phyloP scores from a whole-genome alignment of 2,113 vertebrate species.

The Hippocampus comes region DNA sequence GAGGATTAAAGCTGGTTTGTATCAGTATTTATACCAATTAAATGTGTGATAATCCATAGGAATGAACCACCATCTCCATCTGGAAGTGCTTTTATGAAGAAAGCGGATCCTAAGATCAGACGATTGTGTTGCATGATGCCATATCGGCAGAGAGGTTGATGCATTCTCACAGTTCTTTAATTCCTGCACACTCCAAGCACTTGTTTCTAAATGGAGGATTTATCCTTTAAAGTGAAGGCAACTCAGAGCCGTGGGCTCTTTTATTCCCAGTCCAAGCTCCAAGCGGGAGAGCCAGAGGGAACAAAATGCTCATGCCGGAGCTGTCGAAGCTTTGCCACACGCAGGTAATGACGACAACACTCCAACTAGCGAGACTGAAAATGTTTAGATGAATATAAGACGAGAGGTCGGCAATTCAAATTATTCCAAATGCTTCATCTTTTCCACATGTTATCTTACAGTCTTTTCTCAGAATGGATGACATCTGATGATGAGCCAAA shows the following conservation, averaged over 20 bases:
- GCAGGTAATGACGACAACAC: constrained; percentile 39
- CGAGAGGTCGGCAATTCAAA: not conserved
- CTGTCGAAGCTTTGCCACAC: constrained; percentile 38
- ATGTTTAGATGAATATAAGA: not conserved
- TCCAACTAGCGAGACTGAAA: not conserved
- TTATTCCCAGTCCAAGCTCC: constrained; percentile 52
- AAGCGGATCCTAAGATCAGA: constrained; percentile 36
- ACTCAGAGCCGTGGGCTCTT: constrained; percentile 64
- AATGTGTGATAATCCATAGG: constrained; percentile 29
- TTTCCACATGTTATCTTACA: no score
- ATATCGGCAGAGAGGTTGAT: constrained; percentile 46
- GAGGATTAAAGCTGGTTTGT: constrained; percentile 19
- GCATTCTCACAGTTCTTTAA: constrained; percentile 53
- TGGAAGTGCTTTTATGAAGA: not conserved
- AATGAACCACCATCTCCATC: not conserved
- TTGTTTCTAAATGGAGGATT: constrained; percentile 61
- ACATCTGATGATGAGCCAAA: no score
- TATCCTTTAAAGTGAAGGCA: constrained; percentile 58
- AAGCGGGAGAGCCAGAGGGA: constrained; percentile 52
- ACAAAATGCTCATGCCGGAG: constrained; percentile 47
- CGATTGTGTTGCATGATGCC: constrained; percentile 44
- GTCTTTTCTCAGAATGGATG: no score
- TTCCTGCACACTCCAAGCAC: constrained; percentile 49
- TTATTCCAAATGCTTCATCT: no score
- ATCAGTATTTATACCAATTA: constrained; percentile 35